phyloP scores from a whole-genome alignment of 1,140 invertebrate species.

The Brachystomella parvula region DNA sequence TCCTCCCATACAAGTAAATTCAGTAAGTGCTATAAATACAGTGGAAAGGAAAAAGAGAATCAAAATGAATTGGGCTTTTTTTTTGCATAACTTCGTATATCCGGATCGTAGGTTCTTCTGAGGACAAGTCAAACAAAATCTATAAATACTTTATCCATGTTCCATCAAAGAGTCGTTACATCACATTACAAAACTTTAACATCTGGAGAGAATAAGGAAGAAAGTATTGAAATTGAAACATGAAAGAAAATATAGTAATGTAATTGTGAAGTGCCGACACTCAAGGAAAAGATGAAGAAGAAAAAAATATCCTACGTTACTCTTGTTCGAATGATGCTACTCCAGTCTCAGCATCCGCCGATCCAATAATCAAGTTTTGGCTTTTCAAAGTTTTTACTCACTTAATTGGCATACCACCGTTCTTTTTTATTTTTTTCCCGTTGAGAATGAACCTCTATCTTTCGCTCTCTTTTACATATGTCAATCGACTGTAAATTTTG shows the following conservation, averaged over 20 bases:
- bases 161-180: slow-evolving; percentile 36
- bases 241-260: slow-evolving; percentile 26
- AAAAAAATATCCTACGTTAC: no score
- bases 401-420: slow-evolving; percentile 38
- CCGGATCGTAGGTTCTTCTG: slow-evolving; percentile 24
- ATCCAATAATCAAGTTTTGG: no score
- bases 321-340: no score
- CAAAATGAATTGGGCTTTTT: no score
- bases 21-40: no score
- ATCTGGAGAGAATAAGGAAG: slow-evolving; percentile 33
- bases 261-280: slow-evolving; percentile 36
- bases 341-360: no score
- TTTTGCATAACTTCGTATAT: no score
- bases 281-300: no score
- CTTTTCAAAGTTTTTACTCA: no score
- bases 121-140: slow-evolving; percentile 34
- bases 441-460: slow-evolving; percentile 7
- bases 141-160: slow-evolving; percentile 38
- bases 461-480: slow-evolving; percentile 24
- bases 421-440: no score
- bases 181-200: slow-evolving; percentile 27
- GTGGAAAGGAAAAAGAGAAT: no score
- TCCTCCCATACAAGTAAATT: no score
- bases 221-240: slow-evolving; percentile 31
- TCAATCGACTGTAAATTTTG: slow-evolving; percentile 40